phyloP scores from a whole-genome alignment of 2,797 vertebrate species.

The Antrozous pallidus region DNA sequence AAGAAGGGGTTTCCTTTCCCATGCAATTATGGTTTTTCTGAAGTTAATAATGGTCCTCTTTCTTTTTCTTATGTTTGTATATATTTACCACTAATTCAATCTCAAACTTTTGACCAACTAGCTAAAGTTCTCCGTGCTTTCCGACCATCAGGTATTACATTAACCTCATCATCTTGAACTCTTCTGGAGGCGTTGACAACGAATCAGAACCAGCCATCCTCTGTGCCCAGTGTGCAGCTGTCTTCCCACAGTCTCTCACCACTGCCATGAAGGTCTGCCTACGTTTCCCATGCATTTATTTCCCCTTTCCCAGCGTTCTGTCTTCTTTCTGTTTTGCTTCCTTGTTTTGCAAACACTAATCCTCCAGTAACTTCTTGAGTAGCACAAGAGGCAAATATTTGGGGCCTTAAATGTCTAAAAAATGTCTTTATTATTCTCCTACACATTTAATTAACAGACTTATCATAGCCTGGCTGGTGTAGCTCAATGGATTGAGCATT shows the following conservation, averaged over 20 bases:
- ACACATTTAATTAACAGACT: neutral
- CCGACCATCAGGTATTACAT: neutral
- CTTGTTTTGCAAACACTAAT: neutral
- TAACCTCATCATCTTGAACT: neutral
- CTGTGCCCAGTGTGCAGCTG: neutral
- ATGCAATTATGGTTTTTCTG: neutral
- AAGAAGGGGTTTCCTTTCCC: neutral
- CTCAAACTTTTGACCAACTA: neutral
- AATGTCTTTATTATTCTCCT: neutral
- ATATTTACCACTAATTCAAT: neutral
- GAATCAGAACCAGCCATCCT: neutral
- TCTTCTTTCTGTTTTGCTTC: neutral
- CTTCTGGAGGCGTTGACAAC: neutral
- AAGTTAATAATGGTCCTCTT: neutral
- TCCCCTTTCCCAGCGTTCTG: neutral
- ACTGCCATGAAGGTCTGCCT: neutral
- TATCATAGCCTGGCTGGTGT: neutral
- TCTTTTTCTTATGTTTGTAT: neutral
- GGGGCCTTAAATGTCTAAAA: neutral
- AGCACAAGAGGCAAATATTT: neutral
- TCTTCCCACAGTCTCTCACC: neutral
- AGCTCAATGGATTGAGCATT: no score
- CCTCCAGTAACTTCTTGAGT: neutral
- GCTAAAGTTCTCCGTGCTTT: neutral
- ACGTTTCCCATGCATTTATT: neutral